A percentile compares a stretch with the other conserved stretches of the same genome.
phyloP scores from a whole-genome alignment of 2,113 vertebrate species.

The Cebus imitator region DNA sequence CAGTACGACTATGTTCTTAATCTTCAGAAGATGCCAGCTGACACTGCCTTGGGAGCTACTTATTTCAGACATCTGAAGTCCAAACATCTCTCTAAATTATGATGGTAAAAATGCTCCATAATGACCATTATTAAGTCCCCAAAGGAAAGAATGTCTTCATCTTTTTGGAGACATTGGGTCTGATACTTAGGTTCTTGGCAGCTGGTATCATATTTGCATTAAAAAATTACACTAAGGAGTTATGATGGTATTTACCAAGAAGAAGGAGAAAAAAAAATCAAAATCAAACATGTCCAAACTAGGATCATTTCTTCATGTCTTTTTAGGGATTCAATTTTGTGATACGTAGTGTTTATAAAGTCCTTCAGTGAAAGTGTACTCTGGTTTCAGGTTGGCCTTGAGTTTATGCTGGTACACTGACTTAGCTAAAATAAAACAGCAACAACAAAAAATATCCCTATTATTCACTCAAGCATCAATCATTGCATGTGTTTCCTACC shows the following conservation, averaged over 20 bases:
- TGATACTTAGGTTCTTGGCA: constrained; percentile 70
- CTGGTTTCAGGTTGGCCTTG: constrained; percentile 60
- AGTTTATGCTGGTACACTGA: constrained; percentile 39
- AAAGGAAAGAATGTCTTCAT: constrained; percentile 57
- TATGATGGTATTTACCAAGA: constrained; percentile 66
- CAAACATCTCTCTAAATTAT: constrained; percentile 7
- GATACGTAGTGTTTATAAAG: background rate
- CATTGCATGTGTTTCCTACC: background rate
- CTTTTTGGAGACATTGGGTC: constrained; percentile 60
- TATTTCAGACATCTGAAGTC: constrained; percentile 47
- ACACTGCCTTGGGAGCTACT: constrained; percentile 45
- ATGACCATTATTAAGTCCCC: background rate
- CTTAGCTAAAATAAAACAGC: background rate
- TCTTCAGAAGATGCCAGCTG: constrained; percentile 37
- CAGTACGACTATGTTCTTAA: constrained; percentile 65
- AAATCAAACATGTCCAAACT: background rate
- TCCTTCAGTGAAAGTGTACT: constrained; percentile 53
- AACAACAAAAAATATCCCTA: background rate
- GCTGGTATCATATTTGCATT: constrained; percentile 51
- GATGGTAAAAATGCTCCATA: background rate
- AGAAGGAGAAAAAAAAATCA: background rate
- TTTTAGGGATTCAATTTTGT: constrained; percentile 70
- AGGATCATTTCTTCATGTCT: constrained; percentile 67
- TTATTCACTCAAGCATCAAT: background rate
- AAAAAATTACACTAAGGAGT: constrained; percentile 49